A percentile compares a stretch with the other conserved stretches of the same genome.
Conservation (phyloP, 2,797 vertebrate genomes). For the Melanotaenia parkinsoni region DNA sequence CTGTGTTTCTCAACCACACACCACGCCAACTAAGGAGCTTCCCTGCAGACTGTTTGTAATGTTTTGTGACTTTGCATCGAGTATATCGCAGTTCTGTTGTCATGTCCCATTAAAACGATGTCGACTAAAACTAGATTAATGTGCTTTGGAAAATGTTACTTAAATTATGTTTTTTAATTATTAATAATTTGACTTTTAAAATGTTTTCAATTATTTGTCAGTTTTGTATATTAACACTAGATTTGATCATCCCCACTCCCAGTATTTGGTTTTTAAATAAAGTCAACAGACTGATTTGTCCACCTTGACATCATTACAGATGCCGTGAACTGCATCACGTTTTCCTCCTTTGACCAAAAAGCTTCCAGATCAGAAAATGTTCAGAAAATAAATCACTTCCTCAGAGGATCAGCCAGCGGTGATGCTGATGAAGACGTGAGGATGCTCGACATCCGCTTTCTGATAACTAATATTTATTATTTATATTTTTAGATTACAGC, state of each 20-base stretch:
- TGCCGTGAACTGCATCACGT: neutral
- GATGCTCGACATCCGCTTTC: too few species aligned
- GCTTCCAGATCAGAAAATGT: too few species aligned
- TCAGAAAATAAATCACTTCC: too few species aligned
- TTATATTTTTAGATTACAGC: too few species aligned
- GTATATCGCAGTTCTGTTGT: slow-evolving; percentile 47
- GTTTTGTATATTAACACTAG: slow-evolving; percentile 57
- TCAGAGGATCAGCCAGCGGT: too few species aligned
- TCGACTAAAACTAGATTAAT: slow-evolving; percentile 51
- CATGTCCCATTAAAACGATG: slow-evolving; percentile 40
- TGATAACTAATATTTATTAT: too few species aligned
- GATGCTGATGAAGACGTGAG: too few species aligned
- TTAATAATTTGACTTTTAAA: slow-evolving; percentile 42
- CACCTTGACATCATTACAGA: neutral
- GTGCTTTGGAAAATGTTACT: slow-evolving; percentile 53
- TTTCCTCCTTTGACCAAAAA: neutral
- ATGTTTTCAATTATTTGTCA: slow-evolving; percentile 38
- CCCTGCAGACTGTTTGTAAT: slow-evolving; percentile 34
- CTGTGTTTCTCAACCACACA: slow-evolving; percentile 95
- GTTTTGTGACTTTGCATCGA: slow-evolving; percentile 60
- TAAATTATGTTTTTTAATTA: slow-evolving; percentile 60
- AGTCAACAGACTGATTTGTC: slow-evolving; percentile 21
- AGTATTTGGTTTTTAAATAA: slow-evolving; percentile 55
- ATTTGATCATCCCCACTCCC: slow-evolving; percentile 22
- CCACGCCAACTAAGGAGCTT: slow-evolving; percentile 86